Evolutionary conservation across 2,797 vertebrate species (phyloP).

Genomic region (Poecilia wingei): DNA sequence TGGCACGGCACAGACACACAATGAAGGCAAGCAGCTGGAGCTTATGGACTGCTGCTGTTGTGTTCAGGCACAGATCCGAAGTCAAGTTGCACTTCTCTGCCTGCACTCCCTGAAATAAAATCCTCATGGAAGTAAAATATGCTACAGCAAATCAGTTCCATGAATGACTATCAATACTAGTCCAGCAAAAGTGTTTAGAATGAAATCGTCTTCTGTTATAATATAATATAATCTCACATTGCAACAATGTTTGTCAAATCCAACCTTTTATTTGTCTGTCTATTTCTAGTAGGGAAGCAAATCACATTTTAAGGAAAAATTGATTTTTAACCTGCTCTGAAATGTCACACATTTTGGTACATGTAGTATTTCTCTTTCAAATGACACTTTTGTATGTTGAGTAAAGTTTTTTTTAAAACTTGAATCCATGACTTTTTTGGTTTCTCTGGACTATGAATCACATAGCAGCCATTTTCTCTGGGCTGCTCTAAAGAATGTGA

Average conservation of each 20-base stretch:
- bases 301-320: neutral
- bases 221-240: neutral
- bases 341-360: neutral
- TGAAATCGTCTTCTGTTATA: neutral
- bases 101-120: constrained; percentile 21
- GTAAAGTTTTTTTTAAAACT: neutral
- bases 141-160: constrained; percentile 14
- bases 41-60: constrained; percentile 50
- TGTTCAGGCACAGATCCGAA: constrained; percentile 48
- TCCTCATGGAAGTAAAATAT: constrained; percentile 19
- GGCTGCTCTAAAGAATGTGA: neutral
- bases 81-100: constrained; percentile 22
- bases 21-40: constrained; percentile 73
- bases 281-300: neutral
- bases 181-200: neutral
- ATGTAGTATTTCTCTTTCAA: neutral
- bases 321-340: neutral
- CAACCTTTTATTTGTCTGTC: neutral
- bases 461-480: neutral
- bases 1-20: constrained; percentile 57
- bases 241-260: neutral
- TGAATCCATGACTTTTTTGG: neutral
- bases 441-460: neutral
- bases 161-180: neutral
- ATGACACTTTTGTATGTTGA: neutral